A percentile compares a stretch with the other conserved stretches of the same genome.
Conservation (phyloP, 2,888 invertebrate species). For the Sinotaia quadrata region DNA sequence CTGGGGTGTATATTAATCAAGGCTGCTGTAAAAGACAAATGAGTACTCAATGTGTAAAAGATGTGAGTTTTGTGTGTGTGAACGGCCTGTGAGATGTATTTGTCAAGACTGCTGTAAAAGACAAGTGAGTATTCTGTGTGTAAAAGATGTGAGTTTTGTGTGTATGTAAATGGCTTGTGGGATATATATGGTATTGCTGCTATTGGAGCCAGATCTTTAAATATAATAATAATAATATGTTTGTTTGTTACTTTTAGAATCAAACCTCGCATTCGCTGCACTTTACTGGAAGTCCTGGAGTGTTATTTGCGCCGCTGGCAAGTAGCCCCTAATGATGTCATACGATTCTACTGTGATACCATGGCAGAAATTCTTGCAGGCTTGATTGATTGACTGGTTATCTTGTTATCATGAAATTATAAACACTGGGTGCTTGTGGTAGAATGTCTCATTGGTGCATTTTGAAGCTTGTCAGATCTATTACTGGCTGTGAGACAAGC, state of each 20-base stretch:
- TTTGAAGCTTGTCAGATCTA: no score
- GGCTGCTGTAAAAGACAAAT: no score
- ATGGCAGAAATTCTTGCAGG: constrained; percentile 58
- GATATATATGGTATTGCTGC: background rate
- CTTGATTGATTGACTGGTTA: constrained; percentile 27
- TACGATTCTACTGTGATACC: constrained; percentile 58
- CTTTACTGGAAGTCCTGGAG: constrained; percentile 56
- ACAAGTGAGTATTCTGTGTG: no score
- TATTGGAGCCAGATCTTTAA: background rate
- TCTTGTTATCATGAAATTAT: no score
- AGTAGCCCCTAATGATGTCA: constrained; percentile 55
- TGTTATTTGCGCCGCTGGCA: constrained; percentile 55
- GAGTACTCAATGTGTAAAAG: no score
- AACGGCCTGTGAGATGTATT: no score
- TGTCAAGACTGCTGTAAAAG: no score
- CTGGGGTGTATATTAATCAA: no score
- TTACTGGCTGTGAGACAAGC: no score
- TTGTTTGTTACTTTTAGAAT: constrained; percentile 43
- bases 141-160: background rate
- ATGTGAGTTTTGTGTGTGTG: no score
- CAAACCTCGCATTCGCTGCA: constrained; percentile 49
- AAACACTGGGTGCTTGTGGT: no score
- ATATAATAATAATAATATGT: background rate
- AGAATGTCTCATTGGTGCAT: no score
- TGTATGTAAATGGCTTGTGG: background rate